Evolutionary conservation across 2,888 invertebrate species (phyloP), one percentile per base, ranked within the genome.

Genomic region (Troides aeacus): DNA sequence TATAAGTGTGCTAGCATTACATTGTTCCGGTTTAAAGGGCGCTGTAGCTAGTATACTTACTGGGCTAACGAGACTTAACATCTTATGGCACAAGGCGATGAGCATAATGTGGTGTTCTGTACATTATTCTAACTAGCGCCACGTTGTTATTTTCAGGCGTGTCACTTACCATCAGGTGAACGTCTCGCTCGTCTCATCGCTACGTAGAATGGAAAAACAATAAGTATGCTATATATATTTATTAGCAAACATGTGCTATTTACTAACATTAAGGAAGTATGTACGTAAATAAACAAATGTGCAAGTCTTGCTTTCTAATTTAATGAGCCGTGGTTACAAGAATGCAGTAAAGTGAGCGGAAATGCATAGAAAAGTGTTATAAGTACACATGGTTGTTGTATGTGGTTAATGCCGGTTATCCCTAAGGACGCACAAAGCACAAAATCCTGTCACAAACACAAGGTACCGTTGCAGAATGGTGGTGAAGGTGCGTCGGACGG

Each of bases 291-390:
- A 69, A 69, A 69, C 68, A 69, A 60, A 53, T 64, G 23, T 42
- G 69, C 50, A n/a, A n/a, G 3, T 53, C 42, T 50, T 64, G 64
- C 69, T 69, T 69, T 69, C 69, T 69, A 69, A 69, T 57, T 60
- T n/a, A 53, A 21, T 65, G 46, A 24, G 17, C 57, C 64, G 61
- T 64, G 61, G 46, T 30, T 30, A 65, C 60, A 21, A 21, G 59
- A 23, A 46, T 50, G 57, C 53, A 50, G 56, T 39, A 7, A 10
- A 39, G 24, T 17, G 15, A 24, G 36, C 12, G 21, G 23, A 2
- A n/a, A 17, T 18, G 30, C 42, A 17, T 17, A 23, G 21, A 17
- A 56, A 8, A 57, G 21, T 23, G 0, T 23, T 46, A n/a, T 17
- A 21, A 17, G 30, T 23, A 63, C 50, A 58, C 62, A 6, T 42